Evolutionary conservation across 1,140 invertebrate species (phyloP), one percentile per base, ranked within the genome.

Genomic region (Bactericera cockerelli): DNA sequence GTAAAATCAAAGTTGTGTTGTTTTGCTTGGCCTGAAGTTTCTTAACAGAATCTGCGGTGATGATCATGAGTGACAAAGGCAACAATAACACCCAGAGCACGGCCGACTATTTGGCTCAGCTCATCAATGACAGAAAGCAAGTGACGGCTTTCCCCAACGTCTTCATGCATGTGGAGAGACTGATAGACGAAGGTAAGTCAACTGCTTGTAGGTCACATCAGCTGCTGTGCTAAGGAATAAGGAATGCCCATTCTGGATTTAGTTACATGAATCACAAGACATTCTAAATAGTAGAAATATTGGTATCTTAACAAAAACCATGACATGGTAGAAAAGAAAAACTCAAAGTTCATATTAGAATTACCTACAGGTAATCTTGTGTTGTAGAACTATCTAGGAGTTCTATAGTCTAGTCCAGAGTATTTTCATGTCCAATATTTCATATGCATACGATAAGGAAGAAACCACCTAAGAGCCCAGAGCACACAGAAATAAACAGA

Each of bases 121-220:
- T 99, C 77, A 82, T 99, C 70, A 99, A 99, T 83, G 97, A 99
- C 82, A 94, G 96, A 79, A 98, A 98, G 81, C 94, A 98, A 81
- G 82, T 99, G 69, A 90, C 92, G 69, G 94, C 94, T 71, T 97
- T 99, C 78, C 95, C 97, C 64, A 98, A 96, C 82, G 90, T 98
- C 73, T 99, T 99, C 80, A 84, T 95, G 76, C 97, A 99, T 78
- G 84, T 98, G 69, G 96, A 99, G 78, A 82, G 96, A 73, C 85
- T 99, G 67, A 81, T 99, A 70, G 97, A 99, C 72, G 95, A 99
- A 88, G 96, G 96, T 99, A 84, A 83, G 84, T 21, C n/a, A 24
- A 16, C 2, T 19, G 26, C 38, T 54, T 54, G 11, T 14, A 13
- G n/a, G n/a, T n/a, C n/a, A n/a, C n/a, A n/a, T n/a, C 6, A 19